These are phyloP conservation scores for Leucophenga varia DNA, from an alignment of 1,140 invertebrate genomes.

Conservation along the genomic window DNA sequence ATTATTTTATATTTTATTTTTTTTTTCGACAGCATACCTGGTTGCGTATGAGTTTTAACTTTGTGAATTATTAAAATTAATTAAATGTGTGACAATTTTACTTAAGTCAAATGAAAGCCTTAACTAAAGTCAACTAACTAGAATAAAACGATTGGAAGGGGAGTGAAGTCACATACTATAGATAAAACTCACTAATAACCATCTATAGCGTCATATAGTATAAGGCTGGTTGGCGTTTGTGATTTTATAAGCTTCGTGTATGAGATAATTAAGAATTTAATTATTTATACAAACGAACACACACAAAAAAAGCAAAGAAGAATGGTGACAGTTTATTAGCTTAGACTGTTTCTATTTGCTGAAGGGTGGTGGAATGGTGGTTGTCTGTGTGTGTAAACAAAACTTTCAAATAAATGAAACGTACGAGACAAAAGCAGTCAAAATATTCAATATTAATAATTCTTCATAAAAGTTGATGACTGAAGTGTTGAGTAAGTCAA, in stretches of 20 bases:
- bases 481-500: neutral
- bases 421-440: neutral
- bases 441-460: conserved; percentile 47
- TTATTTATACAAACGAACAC: conserved; percentile 39
- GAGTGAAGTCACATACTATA: too few relatives aligned
- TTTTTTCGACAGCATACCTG: too few relatives aligned
- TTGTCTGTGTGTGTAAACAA: neutral
- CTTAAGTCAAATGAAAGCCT: neutral
- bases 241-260: conserved; percentile 1
- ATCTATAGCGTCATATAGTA: neutral
- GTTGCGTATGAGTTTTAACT: conserved; percentile 22
- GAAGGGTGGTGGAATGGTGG: neutral
- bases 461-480: conserved; percentile 29
- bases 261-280: conserved; percentile 56
- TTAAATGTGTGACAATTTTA: conserved; percentile 37
- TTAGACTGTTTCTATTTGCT: conserved; percentile 14
- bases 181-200: neutral
- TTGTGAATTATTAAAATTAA: conserved; percentile 51
- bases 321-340: conserved; percentile 23
- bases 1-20: too few relatives aligned
- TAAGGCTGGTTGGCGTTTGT: too few relatives aligned
- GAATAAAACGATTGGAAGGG: too few relatives aligned
- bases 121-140: too few relatives aligned
- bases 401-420: too few relatives aligned
- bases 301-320: conserved; percentile 6